These are phyloP conservation scores for Tachina lurida DNA, from an alignment of 2,888 invertebrate species.

Conservation along the genomic window DNA sequence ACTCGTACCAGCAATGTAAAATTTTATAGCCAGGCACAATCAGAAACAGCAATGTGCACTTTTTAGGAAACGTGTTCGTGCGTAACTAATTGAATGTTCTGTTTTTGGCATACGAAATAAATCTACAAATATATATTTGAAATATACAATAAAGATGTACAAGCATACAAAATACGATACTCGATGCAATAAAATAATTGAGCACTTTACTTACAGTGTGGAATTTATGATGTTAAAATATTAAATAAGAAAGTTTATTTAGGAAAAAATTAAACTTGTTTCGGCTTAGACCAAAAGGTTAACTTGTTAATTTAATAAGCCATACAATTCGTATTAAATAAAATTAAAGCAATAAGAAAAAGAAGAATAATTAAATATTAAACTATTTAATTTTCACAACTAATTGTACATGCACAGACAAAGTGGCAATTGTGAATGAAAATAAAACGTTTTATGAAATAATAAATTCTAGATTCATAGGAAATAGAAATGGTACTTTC, in stretches of 20 bases:
- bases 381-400: too few species aligned
- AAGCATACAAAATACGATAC: background rate
- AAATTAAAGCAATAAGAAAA: too few species aligned
- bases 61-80: conserved; percentile 70
- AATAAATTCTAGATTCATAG: background rate
- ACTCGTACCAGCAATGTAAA: conserved; percentile 1
- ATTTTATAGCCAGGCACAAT: conserved; percentile 23
- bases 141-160: background rate
- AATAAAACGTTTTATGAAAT: background rate
- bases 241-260: conserved; percentile 2
- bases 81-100: conserved; percentile 72
- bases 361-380: too few species aligned
- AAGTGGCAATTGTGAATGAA: background rate
- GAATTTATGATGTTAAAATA: background rate
- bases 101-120: conserved; percentile 35
- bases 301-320: background rate
- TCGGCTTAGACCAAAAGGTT: background rate
- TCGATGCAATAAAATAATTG: background rate
- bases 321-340: too few species aligned
- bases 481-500: background rate
- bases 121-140: background rate
- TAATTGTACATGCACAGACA: too few species aligned
- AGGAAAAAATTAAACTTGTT: background rate
- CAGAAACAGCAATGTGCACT: conserved; percentile 46
- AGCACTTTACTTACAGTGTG: background rate